phyloP scores from a whole-genome alignment of 2,888 invertebrate genomes.

The Agonopterix subpropinquella region DNA sequence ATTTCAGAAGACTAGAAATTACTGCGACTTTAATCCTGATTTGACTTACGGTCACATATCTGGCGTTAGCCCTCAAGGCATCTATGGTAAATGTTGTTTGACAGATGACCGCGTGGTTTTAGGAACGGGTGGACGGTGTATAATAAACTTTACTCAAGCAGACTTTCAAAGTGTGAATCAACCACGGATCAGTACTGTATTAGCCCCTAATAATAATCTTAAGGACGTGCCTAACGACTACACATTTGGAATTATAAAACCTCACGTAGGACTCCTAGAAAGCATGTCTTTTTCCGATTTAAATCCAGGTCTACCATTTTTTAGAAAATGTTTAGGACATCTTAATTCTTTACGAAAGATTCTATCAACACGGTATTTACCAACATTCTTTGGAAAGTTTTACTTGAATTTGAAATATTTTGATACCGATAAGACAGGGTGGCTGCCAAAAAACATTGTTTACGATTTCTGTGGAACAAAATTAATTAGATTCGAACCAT shows the following conservation, averaged over 20 bases:
- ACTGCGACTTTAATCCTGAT: conserved; percentile 37
- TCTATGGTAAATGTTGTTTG: conserved; percentile 39
- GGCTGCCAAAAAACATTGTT: conserved; percentile 44
- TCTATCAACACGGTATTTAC: conserved; percentile 22
- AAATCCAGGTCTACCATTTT: conserved; percentile 34
- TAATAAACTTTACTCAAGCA: conserved; percentile 32
- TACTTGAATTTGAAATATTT: conserved; percentile 28
- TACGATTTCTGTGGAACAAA: conserved; percentile 44
- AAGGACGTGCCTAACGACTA: conserved; percentile 44
- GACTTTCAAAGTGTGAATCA: conserved; percentile 28
- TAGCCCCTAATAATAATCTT: conserved; percentile 54
- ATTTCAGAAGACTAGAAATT: conserved; percentile 25
- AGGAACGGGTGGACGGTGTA: conserved; percentile 33
- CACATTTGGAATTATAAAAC: conserved; percentile 48
- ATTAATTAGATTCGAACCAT: conserved; percentile 36
- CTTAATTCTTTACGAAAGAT: conserved; percentile 38
- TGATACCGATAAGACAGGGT: conserved; percentile 41
- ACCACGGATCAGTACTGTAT: conserved; percentile 31
- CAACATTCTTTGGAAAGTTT: conserved; percentile 21
- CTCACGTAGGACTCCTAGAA: conserved; percentile 38
- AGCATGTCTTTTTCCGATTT: conserved; percentile 28
- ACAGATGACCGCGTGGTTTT: conserved; percentile 21
- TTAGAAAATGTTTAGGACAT: conserved; percentile 44
- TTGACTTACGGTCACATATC: conserved; percentile 38
- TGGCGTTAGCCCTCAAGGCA: conserved; percentile 42